These are phyloP conservation scores for Hypselothyrea guttata DNA, from an alignment of 2,888 invertebrate genomes.

Conservation along the genomic window DNA sequence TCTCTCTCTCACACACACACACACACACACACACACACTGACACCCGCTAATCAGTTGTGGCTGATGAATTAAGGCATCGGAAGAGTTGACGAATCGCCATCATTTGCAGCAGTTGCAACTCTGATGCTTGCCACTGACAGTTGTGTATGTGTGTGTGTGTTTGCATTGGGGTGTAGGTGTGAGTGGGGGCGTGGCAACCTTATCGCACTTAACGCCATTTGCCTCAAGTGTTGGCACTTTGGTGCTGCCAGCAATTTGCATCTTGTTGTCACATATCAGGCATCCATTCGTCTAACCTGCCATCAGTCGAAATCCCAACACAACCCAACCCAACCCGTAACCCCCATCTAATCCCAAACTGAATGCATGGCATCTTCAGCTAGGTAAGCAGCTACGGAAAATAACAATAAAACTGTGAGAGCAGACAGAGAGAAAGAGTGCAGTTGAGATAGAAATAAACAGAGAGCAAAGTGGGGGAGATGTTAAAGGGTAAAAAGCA, in stretches of 20 bases:
- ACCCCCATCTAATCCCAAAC: constrained; percentile 24
- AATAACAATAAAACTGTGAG: constrained; percentile 27
- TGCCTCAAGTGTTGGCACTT: constrained; percentile 72
- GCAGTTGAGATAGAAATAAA: constrained; percentile 2
- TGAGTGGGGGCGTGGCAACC: constrained; percentile 35
- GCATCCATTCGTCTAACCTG: constrained; percentile 7
- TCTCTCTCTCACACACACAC: constrained; percentile 3
- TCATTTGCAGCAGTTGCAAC: constrained; percentile 16
- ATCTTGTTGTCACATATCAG: constrained; percentile 52
- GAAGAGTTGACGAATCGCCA: constrained; percentile 27
- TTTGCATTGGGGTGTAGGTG: neutral
- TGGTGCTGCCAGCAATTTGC: constrained; percentile 67
- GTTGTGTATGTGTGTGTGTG: neutral
- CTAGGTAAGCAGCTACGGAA: constrained; percentile 44
- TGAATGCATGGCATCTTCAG: constrained; percentile 41
- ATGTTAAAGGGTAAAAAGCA: too few relatives aligned
- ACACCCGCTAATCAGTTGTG: constrained; percentile 35
- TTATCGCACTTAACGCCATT: constrained; percentile 72
- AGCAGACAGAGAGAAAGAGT: too few relatives aligned
- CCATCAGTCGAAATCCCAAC: neutral
- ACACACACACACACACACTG: neutral
- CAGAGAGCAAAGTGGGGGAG: neutral
- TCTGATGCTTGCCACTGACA: neutral
- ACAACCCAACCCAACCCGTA: neutral
- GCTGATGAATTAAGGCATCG: constrained; percentile 24